Evolutionary conservation across 2,113 vertebrate species (phyloP).

Genomic region (Leucoraja erinaceus): DNA sequence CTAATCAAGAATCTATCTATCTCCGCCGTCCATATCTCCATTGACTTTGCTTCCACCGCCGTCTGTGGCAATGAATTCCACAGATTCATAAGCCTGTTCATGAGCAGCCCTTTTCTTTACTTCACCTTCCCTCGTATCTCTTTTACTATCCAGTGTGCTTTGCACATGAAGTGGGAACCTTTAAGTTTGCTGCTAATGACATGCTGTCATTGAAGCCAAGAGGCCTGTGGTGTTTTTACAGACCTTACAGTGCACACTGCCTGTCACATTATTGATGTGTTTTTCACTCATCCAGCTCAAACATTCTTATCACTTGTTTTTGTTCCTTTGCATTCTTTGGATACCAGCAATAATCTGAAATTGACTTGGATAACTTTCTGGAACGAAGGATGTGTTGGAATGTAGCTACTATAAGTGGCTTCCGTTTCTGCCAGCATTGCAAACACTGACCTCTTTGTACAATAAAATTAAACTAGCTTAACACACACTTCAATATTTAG

Average conservation of each 20-base stretch:
- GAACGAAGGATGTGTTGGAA: not conserved
- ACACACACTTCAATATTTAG: not conserved
- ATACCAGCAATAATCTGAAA: constrained; percentile 34
- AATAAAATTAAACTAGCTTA: not conserved
- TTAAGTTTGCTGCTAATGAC: not conserved
- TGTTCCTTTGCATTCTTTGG: constrained; percentile 39
- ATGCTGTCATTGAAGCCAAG: not conserved
- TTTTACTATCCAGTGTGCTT: too few species aligned
- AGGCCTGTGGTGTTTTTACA: constrained; percentile 19
- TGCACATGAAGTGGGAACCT: not conserved
- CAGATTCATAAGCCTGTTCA: too few species aligned
- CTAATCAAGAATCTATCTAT: too few species aligned
- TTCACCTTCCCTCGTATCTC: too few species aligned
- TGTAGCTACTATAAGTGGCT: not conserved
- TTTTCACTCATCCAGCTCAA: constrained; percentile 10
- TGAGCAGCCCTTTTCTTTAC: too few species aligned
- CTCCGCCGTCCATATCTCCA: too few species aligned
- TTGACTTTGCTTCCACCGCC: too few species aligned
- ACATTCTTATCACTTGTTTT: constrained; percentile 26
- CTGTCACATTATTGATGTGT: constrained; percentile 13
- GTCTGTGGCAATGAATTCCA: too few species aligned
- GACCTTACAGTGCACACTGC: not conserved
- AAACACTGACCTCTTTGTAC: not conserved
- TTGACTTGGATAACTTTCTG: not conserved
- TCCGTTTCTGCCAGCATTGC: not conserved